Evolutionary conservation across 2,888 invertebrate genomes (phyloP).

Genomic region (Dimorphilus gyrociliatus): DNA sequence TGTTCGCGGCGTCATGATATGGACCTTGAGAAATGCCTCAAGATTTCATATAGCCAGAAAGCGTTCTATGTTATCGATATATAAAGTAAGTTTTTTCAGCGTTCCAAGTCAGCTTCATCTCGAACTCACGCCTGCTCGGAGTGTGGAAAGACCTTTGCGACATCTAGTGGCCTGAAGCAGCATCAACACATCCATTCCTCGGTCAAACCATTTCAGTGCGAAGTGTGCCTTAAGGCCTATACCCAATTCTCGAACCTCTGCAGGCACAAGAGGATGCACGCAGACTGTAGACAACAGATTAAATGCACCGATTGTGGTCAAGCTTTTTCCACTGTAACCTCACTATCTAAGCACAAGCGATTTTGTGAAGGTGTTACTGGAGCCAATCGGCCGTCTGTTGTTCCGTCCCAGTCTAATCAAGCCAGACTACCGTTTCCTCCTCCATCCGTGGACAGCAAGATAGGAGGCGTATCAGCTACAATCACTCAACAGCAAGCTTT

Average conservation of each 20-base stretch:
- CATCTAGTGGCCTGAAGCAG: slow-evolving; percentile 92
- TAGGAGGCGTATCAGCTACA: not conserved
- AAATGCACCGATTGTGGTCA: slow-evolving; percentile 88
- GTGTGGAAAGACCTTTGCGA: slow-evolving; percentile 96
- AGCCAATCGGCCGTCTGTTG: too few species aligned
- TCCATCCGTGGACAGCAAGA: not conserved
- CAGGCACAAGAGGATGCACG: slow-evolving; percentile 98
- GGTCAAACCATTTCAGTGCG: slow-evolving; percentile 91
- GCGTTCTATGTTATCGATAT: too few species aligned
- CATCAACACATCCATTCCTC: slow-evolving; percentile 97
- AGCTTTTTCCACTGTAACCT: slow-evolving; percentile 74
- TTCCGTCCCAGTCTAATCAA: too few species aligned
- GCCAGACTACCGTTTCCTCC: too few species aligned
- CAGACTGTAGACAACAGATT: slow-evolving; percentile 73
- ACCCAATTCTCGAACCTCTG: slow-evolving; percentile 98
- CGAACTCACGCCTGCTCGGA: slow-evolving; percentile 87
- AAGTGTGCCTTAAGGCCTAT: slow-evolving; percentile 73
- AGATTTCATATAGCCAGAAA: too few species aligned
- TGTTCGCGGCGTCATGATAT: too few species aligned
- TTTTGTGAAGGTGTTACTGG: slow-evolving; percentile 71
- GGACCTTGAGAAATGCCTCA: too few species aligned
- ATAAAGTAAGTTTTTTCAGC: too few species aligned
- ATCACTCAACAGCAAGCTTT: slow-evolving; percentile 1
- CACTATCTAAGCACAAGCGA: slow-evolving; percentile 82
- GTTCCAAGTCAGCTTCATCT: too few species aligned